phyloP scores from a whole-genome alignment of 2,797 vertebrate species.

The Coilia nasus region DNA sequence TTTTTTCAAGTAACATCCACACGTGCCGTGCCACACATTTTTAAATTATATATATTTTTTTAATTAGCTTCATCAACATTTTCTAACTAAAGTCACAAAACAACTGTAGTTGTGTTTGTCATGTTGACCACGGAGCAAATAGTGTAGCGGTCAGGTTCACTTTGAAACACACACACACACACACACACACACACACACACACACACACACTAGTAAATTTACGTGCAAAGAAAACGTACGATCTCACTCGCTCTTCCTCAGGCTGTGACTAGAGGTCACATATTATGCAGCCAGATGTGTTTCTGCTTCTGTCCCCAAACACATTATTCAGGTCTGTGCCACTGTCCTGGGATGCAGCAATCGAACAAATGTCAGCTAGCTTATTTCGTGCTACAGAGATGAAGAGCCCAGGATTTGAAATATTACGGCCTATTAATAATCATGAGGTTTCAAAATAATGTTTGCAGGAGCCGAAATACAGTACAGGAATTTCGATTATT shows the following conservation, averaged over 20 bases:
- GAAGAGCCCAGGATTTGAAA: background rate
- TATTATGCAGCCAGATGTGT: background rate
- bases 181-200: slow-evolving; percentile 23
- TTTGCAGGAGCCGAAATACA: background rate
- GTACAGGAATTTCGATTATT: background rate
- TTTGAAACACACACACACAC: background rate
- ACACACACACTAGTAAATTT: background rate
- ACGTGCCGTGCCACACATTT: background rate
- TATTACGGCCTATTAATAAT: slow-evolving; percentile 10
- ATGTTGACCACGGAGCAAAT: background rate
- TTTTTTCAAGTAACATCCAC: background rate
- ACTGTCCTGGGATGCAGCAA: background rate
- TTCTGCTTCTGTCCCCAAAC: background rate
- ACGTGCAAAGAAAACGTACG: no score
- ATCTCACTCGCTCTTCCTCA: background rate
- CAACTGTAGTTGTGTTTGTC: background rate
- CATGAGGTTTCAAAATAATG: background rate
- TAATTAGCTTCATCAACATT: background rate
- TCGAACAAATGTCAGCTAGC: background rate
- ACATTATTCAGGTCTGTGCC: background rate
- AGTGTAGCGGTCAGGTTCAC: background rate
- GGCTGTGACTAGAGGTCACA: background rate
- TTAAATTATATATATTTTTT: background rate
- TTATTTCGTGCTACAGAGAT: background rate
- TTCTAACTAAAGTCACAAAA: background rate